Evolutionary conservation across 1,140 invertebrate genomes (phyloP), one percentile per base, ranked within the genome.

Genomic region (Muscidifurax raptorellus): DNA sequence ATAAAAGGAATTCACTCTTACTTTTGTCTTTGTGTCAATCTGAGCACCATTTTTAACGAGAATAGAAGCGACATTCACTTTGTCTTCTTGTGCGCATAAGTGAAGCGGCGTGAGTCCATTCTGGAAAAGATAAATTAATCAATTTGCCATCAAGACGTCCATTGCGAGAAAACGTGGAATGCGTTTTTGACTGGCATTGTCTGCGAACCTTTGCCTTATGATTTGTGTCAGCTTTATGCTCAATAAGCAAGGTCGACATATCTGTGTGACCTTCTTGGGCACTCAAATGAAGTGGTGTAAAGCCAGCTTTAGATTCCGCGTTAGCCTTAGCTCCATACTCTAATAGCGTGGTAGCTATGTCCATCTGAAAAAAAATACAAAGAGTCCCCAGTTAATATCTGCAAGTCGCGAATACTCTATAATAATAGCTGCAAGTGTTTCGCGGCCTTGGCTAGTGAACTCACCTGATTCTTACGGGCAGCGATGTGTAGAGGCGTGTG

Each of bases 401-500:
- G 7, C 67, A 47, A 59, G 1, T 28, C 5, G 22, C 52, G 36
- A 71, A 32, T 12, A 7, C 18, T 47, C 40, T 64, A n/a, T n/a
- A 75, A 76, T 27, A 85, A 75, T 72, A 52, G 32, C 47, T 6
- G 13, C 25, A 10, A n/a, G 25, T 66, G 12, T 25, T 59, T 40
- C 7, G 30, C 27, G 27, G n/a, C 27, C 66, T 83, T 52, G 82
- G 7, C 47, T 59, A 15, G n/a, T 66, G 25, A 83, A 81, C 75
- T 88, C 94, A 96, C 96, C 94, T 99, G 98, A 94, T 99, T 99
- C 93, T 99, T 99, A 89, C 98, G 97, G 80, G 98, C 98, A 71
- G 99, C 98, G 92, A 99, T 99, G 93, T 99, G 99, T 28, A 99
- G 94, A 27, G 99, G 97, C 47, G 98, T 99, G 92, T 99, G 99